Evolutionary conservation across 2,113 vertebrate species (phyloP).

Genomic region (Alosa alosa): DNA sequence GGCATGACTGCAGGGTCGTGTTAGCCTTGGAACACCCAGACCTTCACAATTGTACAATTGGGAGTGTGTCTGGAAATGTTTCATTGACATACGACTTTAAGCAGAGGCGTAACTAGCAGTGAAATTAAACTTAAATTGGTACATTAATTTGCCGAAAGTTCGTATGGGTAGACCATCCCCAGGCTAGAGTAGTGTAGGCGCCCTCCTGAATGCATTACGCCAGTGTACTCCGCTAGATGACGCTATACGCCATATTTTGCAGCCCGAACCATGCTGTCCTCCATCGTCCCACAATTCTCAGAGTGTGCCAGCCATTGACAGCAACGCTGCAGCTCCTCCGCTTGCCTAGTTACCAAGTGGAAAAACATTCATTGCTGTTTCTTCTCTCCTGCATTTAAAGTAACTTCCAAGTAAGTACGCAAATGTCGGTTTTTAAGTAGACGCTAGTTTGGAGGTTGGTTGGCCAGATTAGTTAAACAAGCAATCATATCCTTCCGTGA

Average conservation of each 20-base stretch:
- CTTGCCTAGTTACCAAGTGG: not conserved
- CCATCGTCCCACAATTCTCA: conserved; percentile 6
- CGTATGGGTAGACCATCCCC: too few relatives aligned
- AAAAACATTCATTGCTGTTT: conserved; percentile 1
- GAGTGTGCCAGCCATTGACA: not conserved
- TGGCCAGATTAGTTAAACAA: not conserved
- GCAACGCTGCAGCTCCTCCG: not conserved
- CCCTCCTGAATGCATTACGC: not conserved
- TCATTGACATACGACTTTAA: too few relatives aligned
- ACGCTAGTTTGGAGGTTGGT: not conserved
- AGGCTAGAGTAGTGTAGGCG: too few relatives aligned
- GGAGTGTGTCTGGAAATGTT: too few relatives aligned
- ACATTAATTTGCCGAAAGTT: too few relatives aligned
- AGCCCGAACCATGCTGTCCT: not conserved
- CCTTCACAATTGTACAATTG: too few relatives aligned
- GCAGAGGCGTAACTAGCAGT: too few relatives aligned
- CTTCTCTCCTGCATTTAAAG: not conserved
- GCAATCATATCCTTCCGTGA: not conserved
- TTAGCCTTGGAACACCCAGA: too few relatives aligned
- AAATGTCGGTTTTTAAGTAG: not conserved
- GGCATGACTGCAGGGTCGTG: too few relatives aligned
- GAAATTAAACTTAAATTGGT: too few relatives aligned
- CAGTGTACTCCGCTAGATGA: not conserved
- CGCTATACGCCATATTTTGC: conserved; percentile 1
- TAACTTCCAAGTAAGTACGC: not conserved